These are phyloP conservation scores for Yponomeuta malinellus DNA, from an alignment of 2,888 invertebrate species.

Conservation along the genomic window DNA sequence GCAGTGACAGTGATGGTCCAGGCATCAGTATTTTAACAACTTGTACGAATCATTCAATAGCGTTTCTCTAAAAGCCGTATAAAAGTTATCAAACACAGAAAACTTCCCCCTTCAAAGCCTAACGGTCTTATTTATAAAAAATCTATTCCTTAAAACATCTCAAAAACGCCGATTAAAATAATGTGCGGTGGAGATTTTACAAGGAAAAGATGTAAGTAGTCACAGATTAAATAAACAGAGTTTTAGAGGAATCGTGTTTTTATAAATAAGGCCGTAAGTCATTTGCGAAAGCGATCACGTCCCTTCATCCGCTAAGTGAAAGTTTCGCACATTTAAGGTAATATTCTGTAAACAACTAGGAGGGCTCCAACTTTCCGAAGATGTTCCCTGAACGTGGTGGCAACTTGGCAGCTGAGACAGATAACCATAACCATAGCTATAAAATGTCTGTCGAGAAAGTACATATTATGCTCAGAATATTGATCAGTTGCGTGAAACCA, in stretches of 20 bases:
- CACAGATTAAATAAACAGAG: too few species aligned
- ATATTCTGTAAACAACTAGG: constrained; percentile 12
- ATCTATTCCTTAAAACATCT: too few species aligned
- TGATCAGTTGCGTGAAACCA: too few species aligned
- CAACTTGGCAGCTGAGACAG: constrained; percentile 18
- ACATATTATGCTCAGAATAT: too few species aligned
- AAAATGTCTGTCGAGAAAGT: too few species aligned
- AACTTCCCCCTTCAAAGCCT: background rate
- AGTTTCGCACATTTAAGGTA: constrained; percentile 18
- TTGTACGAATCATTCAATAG: background rate
- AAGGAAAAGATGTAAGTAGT: too few species aligned
- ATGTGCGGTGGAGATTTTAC: too few species aligned
- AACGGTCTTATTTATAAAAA: too few species aligned
- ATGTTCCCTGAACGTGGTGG: constrained; percentile 16
- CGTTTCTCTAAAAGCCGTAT: background rate
- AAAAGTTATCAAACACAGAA: background rate
- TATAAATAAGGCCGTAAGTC: background rate
- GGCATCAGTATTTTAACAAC: background rate
- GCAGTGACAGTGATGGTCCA: too few species aligned
- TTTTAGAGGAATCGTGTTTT: too few species aligned
- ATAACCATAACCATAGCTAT: background rate
- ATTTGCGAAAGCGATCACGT: constrained; percentile 15
- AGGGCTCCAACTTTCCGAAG: constrained; percentile 3
- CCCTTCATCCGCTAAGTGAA: constrained; percentile 19
- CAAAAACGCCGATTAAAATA: too few species aligned